These are phyloP conservation scores for Apteryx owenii DNA, from an alignment of 2,113 vertebrate species.

Conservation along the genomic window DNA sequence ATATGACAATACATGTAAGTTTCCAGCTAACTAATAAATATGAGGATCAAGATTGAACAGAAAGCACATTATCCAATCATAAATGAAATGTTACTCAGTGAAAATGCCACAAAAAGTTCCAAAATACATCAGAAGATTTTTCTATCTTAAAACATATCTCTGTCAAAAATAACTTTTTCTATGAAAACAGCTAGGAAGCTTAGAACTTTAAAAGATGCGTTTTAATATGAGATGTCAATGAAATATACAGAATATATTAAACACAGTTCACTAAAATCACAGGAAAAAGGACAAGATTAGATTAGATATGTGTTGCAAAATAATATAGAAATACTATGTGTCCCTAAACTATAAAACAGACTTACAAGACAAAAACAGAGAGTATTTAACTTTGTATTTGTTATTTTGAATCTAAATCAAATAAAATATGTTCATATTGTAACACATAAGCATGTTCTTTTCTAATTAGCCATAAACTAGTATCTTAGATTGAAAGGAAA, in stretches of 20 bases:
- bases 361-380: background rate
- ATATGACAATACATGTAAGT: background rate
- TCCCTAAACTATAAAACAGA: background rate
- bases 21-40: background rate
- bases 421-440: rapidly evolving
- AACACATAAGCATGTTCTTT: background rate
- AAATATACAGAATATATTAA: background rate
- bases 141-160: background rate
- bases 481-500: background rate
- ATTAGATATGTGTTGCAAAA: background rate
- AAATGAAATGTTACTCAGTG: background rate
- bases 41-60: background rate
- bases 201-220: background rate
- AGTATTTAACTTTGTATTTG: background rate
- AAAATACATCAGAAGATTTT: background rate
- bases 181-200: background rate
- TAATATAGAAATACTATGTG: background rate
- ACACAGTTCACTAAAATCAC: background rate
- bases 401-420: background rate
- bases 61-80: background rate
- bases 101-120: background rate
- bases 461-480: background rate
- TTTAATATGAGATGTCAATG: background rate
- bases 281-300: background rate
- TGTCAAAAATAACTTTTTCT: background rate